Percentiles rank a stretch among this genome's conserved stretches.
Evolutionary conservation across 2,888 invertebrate genomes (phyloP).

Genomic region (Hemicrepidius hirtus): DNA sequence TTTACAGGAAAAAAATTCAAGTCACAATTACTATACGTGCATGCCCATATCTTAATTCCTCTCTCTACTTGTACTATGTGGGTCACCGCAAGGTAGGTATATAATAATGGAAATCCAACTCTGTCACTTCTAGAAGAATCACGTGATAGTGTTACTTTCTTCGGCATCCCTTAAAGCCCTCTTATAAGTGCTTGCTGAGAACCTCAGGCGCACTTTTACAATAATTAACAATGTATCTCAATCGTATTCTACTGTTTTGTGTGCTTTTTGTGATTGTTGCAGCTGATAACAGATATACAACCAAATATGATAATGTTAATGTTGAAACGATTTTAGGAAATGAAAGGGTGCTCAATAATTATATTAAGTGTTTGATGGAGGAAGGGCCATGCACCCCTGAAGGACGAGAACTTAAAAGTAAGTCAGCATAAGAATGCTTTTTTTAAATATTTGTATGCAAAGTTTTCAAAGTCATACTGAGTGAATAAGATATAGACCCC

Average conservation of each 20-base stretch:
- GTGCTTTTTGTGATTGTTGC: constrained; percentile 60
- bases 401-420: constrained; percentile 77
- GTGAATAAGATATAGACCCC: not conserved
- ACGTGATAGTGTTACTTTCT: constrained; percentile 65
- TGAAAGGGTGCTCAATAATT: constrained; percentile 75
- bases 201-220: constrained; percentile 48
- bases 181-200: constrained; percentile 57
- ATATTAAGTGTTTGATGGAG: constrained; percentile 78
- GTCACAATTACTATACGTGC: constrained; percentile 22
- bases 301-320: constrained; percentile 76
- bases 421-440: constrained; percentile 67
- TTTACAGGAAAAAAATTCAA: constrained; percentile 19
- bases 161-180: constrained; percentile 52
- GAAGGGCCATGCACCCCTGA: constrained; percentile 77
- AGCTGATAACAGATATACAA: constrained; percentile 69
- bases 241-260: constrained; percentile 64
- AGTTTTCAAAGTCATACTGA: not conserved
- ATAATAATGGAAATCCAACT: constrained; percentile 44
- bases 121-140: constrained; percentile 51
- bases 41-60: constrained; percentile 13
- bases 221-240: constrained; percentile 57
- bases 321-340: constrained; percentile 76
- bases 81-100: constrained; percentile 18
- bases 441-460: not conserved
- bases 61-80: constrained; percentile 25